A percentile compares a stretch with the other conserved stretches of the same genome.
These are phyloP conservation scores for Perithous albicinctus DNA, from an alignment of 2,888 invertebrate species.

Conservation along the genomic window DNA sequence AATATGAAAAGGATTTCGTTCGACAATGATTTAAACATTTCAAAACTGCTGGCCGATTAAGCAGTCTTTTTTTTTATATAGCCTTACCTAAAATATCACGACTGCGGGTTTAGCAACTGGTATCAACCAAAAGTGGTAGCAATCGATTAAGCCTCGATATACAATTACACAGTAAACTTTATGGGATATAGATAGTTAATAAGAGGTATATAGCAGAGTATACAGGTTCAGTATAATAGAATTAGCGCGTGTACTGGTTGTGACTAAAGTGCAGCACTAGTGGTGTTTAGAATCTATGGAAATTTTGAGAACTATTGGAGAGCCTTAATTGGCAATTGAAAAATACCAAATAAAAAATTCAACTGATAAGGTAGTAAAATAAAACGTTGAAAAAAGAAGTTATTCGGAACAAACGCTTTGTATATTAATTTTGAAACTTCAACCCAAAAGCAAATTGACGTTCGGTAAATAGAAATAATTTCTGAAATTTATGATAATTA, in stretches of 20 bases:
- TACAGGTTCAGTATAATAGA: background rate
- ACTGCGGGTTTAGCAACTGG: conserved; percentile 71
- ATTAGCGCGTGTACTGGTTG: background rate
- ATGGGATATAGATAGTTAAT: conserved; percentile 28
- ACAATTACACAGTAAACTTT: conserved; percentile 27
- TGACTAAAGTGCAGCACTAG: conserved; percentile 18
- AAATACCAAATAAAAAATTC: background rate
- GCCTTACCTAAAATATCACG: conserved; percentile 72
- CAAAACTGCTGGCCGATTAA: conserved; percentile 51
- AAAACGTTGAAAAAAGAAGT: too few relatives aligned
- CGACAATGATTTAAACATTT: conserved; percentile 32
- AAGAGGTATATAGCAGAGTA: conserved; percentile 3
- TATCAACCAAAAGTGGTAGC: conserved; percentile 68
- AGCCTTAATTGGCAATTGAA: background rate
- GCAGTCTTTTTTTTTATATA: conserved; percentile 35
- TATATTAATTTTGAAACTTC: too few relatives aligned
- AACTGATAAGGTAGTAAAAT: too few relatives aligned
- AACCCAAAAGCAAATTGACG: too few relatives aligned
- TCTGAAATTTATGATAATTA: too few relatives aligned
- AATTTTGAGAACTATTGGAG: background rate
- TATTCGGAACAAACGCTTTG: too few relatives aligned
- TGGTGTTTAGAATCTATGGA: background rate
- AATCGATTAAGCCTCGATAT: conserved; percentile 60
- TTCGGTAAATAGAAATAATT: too few relatives aligned
- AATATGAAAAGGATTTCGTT: conserved; percentile 23